Conservation (phyloP, 2,797 vertebrate species). For the Todus mexicanus region DNA sequence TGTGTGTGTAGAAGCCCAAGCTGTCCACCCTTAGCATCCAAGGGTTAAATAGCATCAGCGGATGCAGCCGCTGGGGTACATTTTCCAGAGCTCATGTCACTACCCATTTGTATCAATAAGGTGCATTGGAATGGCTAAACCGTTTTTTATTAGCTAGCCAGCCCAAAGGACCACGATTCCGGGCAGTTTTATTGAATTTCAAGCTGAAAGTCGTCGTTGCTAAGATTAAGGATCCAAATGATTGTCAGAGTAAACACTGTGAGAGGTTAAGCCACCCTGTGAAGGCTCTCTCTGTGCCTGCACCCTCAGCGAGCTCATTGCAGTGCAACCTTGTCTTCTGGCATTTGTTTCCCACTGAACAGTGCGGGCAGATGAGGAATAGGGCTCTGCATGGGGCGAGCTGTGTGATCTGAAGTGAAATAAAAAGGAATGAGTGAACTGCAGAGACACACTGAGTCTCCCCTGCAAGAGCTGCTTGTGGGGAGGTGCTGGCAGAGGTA, state of each 20-base stretch:
- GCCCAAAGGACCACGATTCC: not conserved
- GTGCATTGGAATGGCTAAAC: slow-evolving; percentile 28
- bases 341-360: not conserved
- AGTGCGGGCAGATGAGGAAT: not conserved
- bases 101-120: slow-evolving; percentile 8
- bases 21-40: not conserved
- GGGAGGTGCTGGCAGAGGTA: not conserved
- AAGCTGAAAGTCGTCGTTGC: not conserved
- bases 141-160: slow-evolving; percentile 39
- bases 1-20: not conserved
- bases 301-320: not conserved
- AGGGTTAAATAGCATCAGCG: not conserved
- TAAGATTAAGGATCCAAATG: slow-evolving; percentile 31
- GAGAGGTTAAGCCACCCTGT: not conserved
- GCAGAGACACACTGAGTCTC: not conserved
- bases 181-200: slow-evolving; percentile 46
- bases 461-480: not conserved
- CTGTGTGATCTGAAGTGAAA: not conserved
- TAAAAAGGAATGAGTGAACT: not conserved
- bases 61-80: not conserved
- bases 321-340: not conserved
- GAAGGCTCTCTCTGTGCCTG: not conserved
- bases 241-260: slow-evolving; percentile 5
- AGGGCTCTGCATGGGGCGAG: not conserved
- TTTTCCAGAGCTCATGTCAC: slow-evolving; percentile 29